Evolutionary conservation across 2,113 vertebrate genomes (phyloP).

Genomic region (Tetrax tetrax): DNA sequence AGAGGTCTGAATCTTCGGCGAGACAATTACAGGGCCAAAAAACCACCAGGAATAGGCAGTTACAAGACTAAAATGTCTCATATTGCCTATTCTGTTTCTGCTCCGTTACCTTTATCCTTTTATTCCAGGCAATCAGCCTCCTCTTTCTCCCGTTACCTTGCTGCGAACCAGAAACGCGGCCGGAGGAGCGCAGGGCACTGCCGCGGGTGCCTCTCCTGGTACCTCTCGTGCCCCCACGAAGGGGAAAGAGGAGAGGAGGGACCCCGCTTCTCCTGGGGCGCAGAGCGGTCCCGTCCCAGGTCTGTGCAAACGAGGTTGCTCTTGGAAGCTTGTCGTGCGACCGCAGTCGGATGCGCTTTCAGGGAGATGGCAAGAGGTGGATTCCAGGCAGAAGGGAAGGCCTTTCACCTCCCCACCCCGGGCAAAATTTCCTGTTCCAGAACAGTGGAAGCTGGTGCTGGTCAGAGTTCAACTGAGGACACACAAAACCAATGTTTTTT

Average conservation of each 20-base stretch:
- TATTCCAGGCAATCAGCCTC: neutral
- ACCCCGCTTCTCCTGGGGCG: neutral
- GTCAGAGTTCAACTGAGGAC: neutral
- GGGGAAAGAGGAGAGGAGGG: neutral
- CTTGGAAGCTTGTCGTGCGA: neutral
- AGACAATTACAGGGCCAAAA: neutral
- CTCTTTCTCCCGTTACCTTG: neutral
- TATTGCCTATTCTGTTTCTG: neutral
- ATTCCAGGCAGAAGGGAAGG: neutral
- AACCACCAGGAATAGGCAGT: neutral
- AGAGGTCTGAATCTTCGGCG: neutral
- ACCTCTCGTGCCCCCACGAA: neutral
- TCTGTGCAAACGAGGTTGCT: neutral
- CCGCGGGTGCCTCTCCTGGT: neutral
- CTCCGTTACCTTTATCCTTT: neutral
- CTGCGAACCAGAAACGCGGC: neutral
- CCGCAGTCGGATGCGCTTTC: neutral
- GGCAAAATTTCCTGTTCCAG: neutral
- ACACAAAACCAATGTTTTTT: neutral
- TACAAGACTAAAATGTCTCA: neutral
- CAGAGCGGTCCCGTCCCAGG: neutral
- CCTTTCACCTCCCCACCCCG: neutral
- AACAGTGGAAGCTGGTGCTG: neutral
- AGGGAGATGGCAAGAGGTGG: neutral
- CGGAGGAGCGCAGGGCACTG: neutral